Evolutionary conservation across 2,888 invertebrate genomes (phyloP).

Genomic region (Oxytorus armatus): DNA sequence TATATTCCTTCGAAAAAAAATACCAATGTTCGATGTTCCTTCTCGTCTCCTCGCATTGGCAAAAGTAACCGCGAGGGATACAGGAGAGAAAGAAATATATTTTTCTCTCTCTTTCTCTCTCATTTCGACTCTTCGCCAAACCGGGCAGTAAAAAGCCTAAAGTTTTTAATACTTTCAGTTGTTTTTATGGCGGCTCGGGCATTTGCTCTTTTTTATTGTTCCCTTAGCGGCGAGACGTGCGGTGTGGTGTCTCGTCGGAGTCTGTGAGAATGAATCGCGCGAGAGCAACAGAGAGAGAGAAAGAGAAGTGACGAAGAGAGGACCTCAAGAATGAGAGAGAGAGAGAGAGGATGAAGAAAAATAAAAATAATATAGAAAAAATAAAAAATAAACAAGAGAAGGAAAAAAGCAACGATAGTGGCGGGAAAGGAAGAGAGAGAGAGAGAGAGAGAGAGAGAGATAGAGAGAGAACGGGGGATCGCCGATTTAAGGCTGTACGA

Average conservation of each 20-base stretch:
- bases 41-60: slow-evolving; percentile 40
- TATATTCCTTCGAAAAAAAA: slow-evolving; percentile 36
- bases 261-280: slow-evolving; percentile 52
- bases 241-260: slow-evolving; percentile 70
- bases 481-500: slow-evolving; percentile 65
- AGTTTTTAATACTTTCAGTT: slow-evolving; percentile 84
- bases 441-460: slow-evolving; percentile 64
- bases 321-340: slow-evolving; percentile 63
- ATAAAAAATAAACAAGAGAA: slow-evolving; percentile 21
- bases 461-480: slow-evolving; percentile 54
- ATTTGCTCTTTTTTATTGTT: slow-evolving; percentile 80
- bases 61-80: slow-evolving; percentile 28
- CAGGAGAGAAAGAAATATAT: slow-evolving; percentile 33
- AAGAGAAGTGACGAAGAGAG: slow-evolving; percentile 55
- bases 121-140: slow-evolving; percentile 48
- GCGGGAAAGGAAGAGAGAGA: slow-evolving; percentile 59
- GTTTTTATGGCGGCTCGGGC: slow-evolving; percentile 83
- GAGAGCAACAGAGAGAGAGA: slow-evolving; percentile 58
- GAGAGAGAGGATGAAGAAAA: slow-evolving; percentile 53
- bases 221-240: slow-evolving; percentile 71
- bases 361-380: slow-evolving; percentile 15
- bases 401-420: slow-evolving; percentile 60
- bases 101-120: slow-evolving; percentile 47
- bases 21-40: slow-evolving; percentile 43
- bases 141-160: slow-evolving; percentile 82